These are phyloP conservation scores for Zaprionus ghesquierei DNA, from an alignment of 1,140 invertebrate species.

Conservation along the genomic window DNA sequence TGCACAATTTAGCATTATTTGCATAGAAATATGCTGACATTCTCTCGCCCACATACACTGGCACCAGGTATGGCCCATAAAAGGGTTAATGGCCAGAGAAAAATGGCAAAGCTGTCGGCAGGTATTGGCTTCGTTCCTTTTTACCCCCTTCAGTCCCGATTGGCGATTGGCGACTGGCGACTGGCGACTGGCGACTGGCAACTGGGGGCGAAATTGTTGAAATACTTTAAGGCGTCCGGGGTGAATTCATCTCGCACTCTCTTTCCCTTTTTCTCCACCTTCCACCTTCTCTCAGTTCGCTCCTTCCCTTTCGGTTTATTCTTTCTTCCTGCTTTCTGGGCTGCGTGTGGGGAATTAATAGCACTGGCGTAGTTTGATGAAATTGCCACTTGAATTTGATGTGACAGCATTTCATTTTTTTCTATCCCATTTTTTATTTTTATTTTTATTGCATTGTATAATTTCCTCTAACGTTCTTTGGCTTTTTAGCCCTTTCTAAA, in stretches of 20 bases:
- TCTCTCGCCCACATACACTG: not conserved
- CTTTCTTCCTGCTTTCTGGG: not conserved
- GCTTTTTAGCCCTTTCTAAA: conserved; percentile 7
- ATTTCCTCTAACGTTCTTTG: conserved; percentile 39
- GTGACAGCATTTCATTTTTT: conserved; percentile 73
- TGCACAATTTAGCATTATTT: conserved; percentile 77
- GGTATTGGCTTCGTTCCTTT: conserved; percentile 37
- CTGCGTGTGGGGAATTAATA: conserved; percentile 49
- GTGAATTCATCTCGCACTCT: not conserved
- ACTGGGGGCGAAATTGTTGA: conserved; percentile 80
- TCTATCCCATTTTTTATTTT: conserved; percentile 63
- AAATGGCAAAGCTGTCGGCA: conserved; percentile 77
- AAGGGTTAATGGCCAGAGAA: conserved; percentile 76
- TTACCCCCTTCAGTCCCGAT: not conserved
- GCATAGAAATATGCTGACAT: conserved; percentile 69
- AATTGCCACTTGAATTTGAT: conserved; percentile 74
- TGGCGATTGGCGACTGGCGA: no score
- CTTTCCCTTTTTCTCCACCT: not conserved
- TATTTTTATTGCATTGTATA: conserved; percentile 63
- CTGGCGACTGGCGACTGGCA: no score
- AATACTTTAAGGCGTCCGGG: conserved; percentile 63
- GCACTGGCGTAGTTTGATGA: conserved; percentile 42
- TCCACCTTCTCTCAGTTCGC: not conserved
- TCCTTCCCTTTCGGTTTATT: not conserved
- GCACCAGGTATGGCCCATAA: conserved; percentile 54